A percentile compares a stretch with the other conserved stretches of the same genome.
phyloP scores from a whole-genome alignment of 2,888 invertebrate species.

The Harpagoxenus sublaevis region DNA sequence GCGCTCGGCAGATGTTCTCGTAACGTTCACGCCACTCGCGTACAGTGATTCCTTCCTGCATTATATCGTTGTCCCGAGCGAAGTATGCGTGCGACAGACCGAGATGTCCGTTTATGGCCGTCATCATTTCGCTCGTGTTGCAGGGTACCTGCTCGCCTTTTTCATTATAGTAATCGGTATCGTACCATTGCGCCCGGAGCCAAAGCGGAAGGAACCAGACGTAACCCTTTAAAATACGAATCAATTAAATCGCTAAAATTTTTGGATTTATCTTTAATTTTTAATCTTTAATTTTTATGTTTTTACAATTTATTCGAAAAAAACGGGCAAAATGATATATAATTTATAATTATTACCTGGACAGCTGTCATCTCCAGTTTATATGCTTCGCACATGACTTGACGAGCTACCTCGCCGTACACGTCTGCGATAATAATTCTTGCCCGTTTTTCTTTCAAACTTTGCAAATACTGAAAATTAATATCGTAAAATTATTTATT shows the following conservation, averaged over 20 bases:
- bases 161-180: constrained; percentile 87
- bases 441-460: constrained; percentile 89
- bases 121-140: constrained; percentile 88
- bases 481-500: constrained; percentile 17
- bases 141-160: constrained; percentile 88
- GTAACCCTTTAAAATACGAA: constrained; percentile 88
- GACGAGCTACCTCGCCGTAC: constrained; percentile 91
- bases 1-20: constrained; percentile 75
- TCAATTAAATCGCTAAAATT: constrained; percentile 15
- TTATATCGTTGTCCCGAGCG: constrained; percentile 88
- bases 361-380: constrained; percentile 90
- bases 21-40: constrained; percentile 88
- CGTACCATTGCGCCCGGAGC: constrained; percentile 89
- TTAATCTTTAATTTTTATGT: not conserved
- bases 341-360: constrained; percentile 75
- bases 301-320: not conserved
- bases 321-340: not conserved
- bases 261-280: not conserved
- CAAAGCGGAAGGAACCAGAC: constrained; percentile 95
- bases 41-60: constrained; percentile 90
- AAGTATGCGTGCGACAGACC: constrained; percentile 90
- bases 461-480: constrained; percentile 88
- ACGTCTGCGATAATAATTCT: constrained; percentile 94
- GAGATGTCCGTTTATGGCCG: constrained; percentile 91
- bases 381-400: constrained; percentile 94